Evolutionary conservation across 1,140 invertebrate species (phyloP), one percentile per base, ranked within the genome.

Genomic region (Drosophila bipectinata): DNA sequence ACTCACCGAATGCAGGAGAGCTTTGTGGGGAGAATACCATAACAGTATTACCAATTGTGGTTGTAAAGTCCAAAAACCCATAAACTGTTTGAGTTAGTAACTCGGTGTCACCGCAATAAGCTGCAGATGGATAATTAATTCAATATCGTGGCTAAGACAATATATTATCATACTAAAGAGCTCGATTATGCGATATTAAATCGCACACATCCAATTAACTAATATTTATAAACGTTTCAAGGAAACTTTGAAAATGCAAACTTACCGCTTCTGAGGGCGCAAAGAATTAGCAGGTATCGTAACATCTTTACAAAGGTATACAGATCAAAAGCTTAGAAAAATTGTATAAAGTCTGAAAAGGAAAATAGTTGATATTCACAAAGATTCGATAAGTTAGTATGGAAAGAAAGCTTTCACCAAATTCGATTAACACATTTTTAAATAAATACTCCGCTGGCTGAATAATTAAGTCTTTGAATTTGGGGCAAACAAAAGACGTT

Each of bases 21-120:
- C 91, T 92, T 74, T 92, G 87, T 8, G 97, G 96, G 8, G 96
- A 96, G 90, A 97, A 97, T 48, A 97, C 94, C 80, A 97, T 97
- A 3, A 97, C 96, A 5, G 97, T 98, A 74, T 97, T 96, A 51
- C 97, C 97, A 72, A 98, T 97, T 4, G 96, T 96, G 1, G 97
- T 98, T 2, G 96, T 97, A 84, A 98, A 98, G 92, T 98, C 97
- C 59, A 97, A 96, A 92, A 98, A 98, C 48, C 97, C 97, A 69
- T 92, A 92, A 55, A 92, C 90, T 26, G 91, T 92, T 79, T 92
- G 91, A 5, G 91, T 92, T 18, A 91, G 58, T 44, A 78, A 51
- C 37, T 62, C 76, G 14, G 37, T 52, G 26, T 82, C 74, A 12
- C 49, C 58, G 44, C 60, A 78, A 12, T 66, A 66, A 28, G 57